Base-by-base conservation (phyloP, 2,888 invertebrate genomes). In the Limulus polyphemus region DNA sequence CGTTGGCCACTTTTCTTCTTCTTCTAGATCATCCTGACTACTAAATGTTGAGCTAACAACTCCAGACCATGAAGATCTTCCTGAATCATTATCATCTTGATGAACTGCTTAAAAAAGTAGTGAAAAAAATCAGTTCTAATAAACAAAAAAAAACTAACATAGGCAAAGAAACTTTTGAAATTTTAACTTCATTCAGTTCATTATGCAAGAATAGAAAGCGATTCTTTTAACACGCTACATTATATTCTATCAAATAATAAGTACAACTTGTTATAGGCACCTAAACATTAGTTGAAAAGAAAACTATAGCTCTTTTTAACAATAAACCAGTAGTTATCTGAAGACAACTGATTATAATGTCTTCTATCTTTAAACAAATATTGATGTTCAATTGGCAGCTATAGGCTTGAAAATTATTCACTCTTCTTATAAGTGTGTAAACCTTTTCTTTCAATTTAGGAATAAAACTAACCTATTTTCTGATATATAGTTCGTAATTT, bases 1-100 rank as follows among this genome's bases (percentile, higher is more conserved):
- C n/a, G 87, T 87, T 57, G 86, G 85, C 82, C 85, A 85, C 63
- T 83, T 76, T 17, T 67, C 65, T 9, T 69, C 62, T 12, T 63
- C 55, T 11, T 60, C 32, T 11, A 49, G 49, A 14, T 62, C 60
- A 11, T 66, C 62, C n/a, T 54, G 47, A 32, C 60, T 58, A 55
- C 57, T 66, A 32, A 59, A 62, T 12, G 63, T 47, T 5, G 69
- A 67, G 64, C 84, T 85, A 56, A 83, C 84, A 73, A 85, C 65
- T 47, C 71, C 84, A 70, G 84, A 76, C 82, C 54, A 54, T 63
- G 85, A 77, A 55, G 83, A 82, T 71, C 71, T 60, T 10, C 73
- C 73, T 11, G 84, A 82, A 51, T 83, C 83, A 70, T 83, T 83
- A 67, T 83, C 83, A 72, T 82, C 82, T 73, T 58, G 46, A 32